A percentile compares a stretch with the other conserved stretches of the same genome.
These are phyloP conservation scores for Apis cerana DNA, from an alignment of 1,140 invertebrate genomes.

Conservation along the genomic window DNA sequence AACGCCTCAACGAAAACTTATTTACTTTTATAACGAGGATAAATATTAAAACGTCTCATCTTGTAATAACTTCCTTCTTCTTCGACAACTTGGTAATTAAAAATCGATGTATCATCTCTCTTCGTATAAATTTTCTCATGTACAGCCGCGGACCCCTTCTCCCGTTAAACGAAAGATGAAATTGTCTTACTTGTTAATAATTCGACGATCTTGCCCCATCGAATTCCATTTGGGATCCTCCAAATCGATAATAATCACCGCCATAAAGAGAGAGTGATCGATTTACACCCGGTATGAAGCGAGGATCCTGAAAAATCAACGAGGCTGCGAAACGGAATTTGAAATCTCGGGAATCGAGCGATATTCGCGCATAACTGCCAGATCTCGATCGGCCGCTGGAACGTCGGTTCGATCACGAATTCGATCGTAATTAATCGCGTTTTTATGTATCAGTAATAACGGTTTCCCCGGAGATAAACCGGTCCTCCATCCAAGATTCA, in stretches of 20 bases:
- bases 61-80: no score
- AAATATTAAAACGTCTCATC: no score
- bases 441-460: no score
- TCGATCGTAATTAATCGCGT: slow-evolving; percentile 19
- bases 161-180: slow-evolving; percentile 24
- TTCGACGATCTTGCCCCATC: background rate
- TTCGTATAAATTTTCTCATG: slow-evolving; percentile 24
- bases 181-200: slow-evolving; percentile 45
- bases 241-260: no score
- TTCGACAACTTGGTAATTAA: background rate
- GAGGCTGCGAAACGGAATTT: background rate
- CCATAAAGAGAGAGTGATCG: background rate
- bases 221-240: no score
- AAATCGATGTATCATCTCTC: slow-evolving; percentile 7
- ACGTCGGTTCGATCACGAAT: background rate
- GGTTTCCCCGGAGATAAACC: background rate
- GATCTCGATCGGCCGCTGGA: background rate
- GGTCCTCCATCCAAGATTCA: background rate
- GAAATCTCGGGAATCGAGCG: background rate
- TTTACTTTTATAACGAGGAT: background rate
- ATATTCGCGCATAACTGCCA: background rate
- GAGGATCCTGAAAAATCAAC: background rate
- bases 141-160: background rate
- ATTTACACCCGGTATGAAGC: background rate
- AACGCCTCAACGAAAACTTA: no score